Percentiles rank a stretch among this genome's conserved stretches.
phyloP scores from a whole-genome alignment of 2,797 vertebrate species.

The Lithobates pipiens region DNA sequence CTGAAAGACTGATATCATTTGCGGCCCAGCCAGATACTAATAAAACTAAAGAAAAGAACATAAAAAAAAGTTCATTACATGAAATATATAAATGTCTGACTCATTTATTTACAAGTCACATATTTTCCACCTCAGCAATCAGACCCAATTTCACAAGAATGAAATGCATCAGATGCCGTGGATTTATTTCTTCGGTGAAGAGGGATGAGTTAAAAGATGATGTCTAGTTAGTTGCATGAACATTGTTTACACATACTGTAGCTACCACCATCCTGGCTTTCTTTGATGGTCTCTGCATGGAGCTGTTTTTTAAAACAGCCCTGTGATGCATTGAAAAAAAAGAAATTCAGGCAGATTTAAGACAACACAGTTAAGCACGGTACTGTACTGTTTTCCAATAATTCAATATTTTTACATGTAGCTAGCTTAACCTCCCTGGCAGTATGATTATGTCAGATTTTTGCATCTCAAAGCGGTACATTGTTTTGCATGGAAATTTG shows the following conservation, averaged over 20 bases:
- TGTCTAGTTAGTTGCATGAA: background rate
- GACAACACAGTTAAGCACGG: no score
- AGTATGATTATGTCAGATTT: no score
- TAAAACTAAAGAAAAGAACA: slow-evolving; percentile 7
- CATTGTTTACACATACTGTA: background rate
- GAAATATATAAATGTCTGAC: background rate
- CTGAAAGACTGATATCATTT: background rate
- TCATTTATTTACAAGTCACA: background rate
- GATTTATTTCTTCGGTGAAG: background rate
- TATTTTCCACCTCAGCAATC: background rate
- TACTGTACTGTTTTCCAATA: no score
- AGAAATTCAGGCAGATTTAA: no score
- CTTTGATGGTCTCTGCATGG: no score
- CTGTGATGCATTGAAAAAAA: no score
- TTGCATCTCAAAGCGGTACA: no score
- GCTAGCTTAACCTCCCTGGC: no score
- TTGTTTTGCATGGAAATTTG: no score
- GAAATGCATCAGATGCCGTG: background rate
- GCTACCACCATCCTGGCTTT: no score
- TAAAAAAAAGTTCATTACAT: background rate
- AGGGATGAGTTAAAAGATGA: background rate
- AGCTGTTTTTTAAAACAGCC: no score
- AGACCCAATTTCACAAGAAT: background rate
- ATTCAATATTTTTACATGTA: no score
- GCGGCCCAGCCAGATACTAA: background rate